These are phyloP conservation scores for Empis livida DNA, from an alignment of 2,888 invertebrate genomes.

Conservation along the genomic window DNA sequence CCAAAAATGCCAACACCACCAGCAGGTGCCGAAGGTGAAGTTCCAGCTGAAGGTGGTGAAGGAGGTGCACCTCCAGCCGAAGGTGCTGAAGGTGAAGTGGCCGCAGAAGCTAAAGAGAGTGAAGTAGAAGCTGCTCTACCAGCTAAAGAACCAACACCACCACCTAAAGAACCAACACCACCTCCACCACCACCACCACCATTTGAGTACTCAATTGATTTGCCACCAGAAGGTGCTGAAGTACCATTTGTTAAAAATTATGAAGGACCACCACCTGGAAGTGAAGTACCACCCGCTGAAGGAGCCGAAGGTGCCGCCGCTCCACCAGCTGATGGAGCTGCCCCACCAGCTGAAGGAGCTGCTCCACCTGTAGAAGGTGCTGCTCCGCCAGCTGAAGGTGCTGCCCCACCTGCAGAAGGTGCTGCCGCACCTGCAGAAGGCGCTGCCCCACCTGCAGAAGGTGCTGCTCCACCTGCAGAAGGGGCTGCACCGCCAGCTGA, in stretches of 20 bases:
- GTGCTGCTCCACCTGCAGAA: conserved; percentile 24
- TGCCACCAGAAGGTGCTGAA: conserved; percentile 37
- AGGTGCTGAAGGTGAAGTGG: conserved; percentile 22
- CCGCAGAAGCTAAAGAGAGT: conserved; percentile 20
- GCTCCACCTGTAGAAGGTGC: conserved; percentile 26
- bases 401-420: conserved; percentile 21
- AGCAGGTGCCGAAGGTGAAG: conserved; percentile 31
- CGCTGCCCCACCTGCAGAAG: conserved; percentile 25
- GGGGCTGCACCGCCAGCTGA: conserved; percentile 19
- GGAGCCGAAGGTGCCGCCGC: conserved; percentile 22
- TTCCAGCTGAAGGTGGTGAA: conserved; percentile 18
- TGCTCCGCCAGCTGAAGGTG: conserved; percentile 24
- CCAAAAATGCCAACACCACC: conserved; percentile 27
- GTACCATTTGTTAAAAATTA: conserved; percentile 36
- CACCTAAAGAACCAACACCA: conserved; percentile 31
- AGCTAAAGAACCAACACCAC: conserved; percentile 18
- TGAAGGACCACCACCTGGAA: conserved; percentile 32
- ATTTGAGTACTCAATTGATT: conserved; percentile 34
- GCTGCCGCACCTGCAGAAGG: conserved; percentile 16
- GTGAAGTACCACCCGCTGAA: conserved; percentile 24
- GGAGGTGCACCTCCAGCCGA: conserved; percentile 15
- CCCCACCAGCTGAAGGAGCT: conserved; percentile 26
- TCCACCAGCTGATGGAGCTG: conserved; percentile 19
- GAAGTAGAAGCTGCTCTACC: conserved; percentile 19
- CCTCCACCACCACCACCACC: conserved; percentile 36